Percentiles rank a stretch among this genome's conserved stretches.
Evolutionary conservation across 1,140 invertebrate species (phyloP).

Genomic region (Pseudomyrmex sp.): DNA sequence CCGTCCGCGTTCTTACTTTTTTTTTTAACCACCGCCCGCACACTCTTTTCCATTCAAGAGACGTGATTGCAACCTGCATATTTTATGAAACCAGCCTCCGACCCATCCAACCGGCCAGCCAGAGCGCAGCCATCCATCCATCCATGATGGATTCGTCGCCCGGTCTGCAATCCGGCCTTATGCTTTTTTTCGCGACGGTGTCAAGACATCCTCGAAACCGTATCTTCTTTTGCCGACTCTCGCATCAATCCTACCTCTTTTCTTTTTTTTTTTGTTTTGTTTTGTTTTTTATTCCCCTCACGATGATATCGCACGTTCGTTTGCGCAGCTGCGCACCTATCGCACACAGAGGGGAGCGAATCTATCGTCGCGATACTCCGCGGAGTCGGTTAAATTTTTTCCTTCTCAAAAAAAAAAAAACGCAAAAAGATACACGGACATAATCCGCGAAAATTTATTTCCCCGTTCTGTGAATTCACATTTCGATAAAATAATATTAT

Average conservation of each 20-base stretch:
- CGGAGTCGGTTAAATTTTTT: neutral
- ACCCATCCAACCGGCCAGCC: conserved; percentile 37
- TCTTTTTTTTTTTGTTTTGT: too few species aligned
- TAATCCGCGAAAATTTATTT: neutral
- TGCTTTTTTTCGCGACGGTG: conserved; percentile 41
- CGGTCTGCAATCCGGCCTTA: conserved; percentile 48
- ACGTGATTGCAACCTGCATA: conserved; percentile 77
- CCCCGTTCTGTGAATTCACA: neutral
- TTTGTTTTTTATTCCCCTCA: neutral
- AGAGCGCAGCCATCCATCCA: conserved; percentile 34
- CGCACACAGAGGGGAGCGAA: neutral
- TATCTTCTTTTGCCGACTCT: neutral
- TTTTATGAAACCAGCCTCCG: conserved; percentile 70
- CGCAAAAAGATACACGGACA: too few species aligned
- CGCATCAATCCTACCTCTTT: neutral
- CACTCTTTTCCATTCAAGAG: conserved; percentile 68
- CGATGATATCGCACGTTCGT: conserved; percentile 20
- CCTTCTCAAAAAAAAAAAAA: neutral
- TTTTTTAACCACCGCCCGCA: conserved; percentile 31
- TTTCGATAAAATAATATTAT: neutral
- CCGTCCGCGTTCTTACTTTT: conserved; percentile 50
- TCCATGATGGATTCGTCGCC: conserved; percentile 49
- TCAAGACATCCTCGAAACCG: neutral
- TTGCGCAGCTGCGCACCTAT: neutral
- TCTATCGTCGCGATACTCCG: neutral